phyloP scores from a whole-genome alignment of 2,113 vertebrate genomes.

The Panurus biarmicus region DNA sequence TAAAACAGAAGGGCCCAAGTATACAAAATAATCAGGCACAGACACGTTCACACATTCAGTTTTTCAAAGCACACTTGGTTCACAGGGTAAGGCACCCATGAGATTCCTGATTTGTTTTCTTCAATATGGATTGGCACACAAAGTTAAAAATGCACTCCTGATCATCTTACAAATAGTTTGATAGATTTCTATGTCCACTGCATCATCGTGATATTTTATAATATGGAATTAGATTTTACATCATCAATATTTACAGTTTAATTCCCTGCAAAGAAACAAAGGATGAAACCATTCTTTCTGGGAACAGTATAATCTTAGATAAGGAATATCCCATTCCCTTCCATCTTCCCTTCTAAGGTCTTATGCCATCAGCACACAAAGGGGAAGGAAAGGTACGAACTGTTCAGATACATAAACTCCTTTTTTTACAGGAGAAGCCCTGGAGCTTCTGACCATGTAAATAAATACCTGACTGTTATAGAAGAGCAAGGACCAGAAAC shows the following conservation, averaged over 20 bases:
- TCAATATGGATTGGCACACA: neutral
- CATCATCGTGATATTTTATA: neutral
- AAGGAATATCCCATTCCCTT: neutral
- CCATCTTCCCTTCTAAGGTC: neutral
- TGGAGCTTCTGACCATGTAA: neutral
- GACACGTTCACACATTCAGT: accelerated
- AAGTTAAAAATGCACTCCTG: neutral
- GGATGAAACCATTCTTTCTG: neutral
- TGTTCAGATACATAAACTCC: neutral
- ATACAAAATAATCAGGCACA: neutral
- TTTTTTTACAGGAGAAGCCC: neutral
- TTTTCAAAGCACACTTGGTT: neutral
- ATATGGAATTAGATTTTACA: neutral
- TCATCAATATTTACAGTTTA: neutral
- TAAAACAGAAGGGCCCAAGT: neutral
- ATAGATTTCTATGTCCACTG: neutral
- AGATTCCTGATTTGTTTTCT: neutral
- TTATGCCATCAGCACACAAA: neutral
- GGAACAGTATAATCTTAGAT: neutral
- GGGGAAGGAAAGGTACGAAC: neutral
- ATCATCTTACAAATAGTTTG: neutral
- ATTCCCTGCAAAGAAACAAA: neutral
- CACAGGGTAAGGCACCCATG: neutral
- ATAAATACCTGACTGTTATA: neutral
- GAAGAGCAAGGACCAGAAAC: neutral